Base-by-base conservation (phyloP, 2,797 vertebrate species). In the Acipenser oxyrinchus region DNA sequence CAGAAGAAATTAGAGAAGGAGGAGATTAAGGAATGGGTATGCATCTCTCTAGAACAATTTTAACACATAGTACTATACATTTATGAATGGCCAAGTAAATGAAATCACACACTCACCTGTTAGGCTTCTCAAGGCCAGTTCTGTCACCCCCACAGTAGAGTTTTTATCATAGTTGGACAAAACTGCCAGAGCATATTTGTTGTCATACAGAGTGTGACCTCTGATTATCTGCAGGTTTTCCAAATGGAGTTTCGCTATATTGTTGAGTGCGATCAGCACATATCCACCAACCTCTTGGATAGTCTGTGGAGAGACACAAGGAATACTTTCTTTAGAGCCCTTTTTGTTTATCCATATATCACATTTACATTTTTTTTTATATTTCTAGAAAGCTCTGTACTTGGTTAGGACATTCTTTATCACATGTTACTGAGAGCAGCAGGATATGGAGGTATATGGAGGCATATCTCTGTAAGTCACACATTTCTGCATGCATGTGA, bases 211-310 rank as follows among this genome's bases (percentile, higher is more conserved):
- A 57, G 88, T 77, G 18, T 98, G 95, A 53, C 97, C 97, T 48
- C 97, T 84, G 77, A 99, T 94, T 78, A 98, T 93, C 76, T 92
- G 93, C 60, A 99, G 91, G 70, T 94, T 99, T 63, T 93, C 89
- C 66, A 99, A 75, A 1, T 94, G 92, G 74, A 99, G 96, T 68
- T 64, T 87, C 62, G 88, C 76, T 1, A 86, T 93, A 1, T 80
- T 80, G 82, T 97, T 99, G 67, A 97, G 79, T 0, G 88, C 95
- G 0, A 99, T 94, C 73, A 99, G 87, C 51, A 98, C 95, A 0
- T 98, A 97, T 59, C 97, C 97, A 1, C 92, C 91, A 18, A 99
- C 97, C 76, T 99, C 97, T 84, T 93, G 91, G 72, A 99, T 99
- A 0, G 88, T 92, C 97, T 99, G 73, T 12, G 60, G 65, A 69